Evolutionary conservation across 2,888 invertebrate species (phyloP).

Genomic region (Parnassius mnemosyne): DNA sequence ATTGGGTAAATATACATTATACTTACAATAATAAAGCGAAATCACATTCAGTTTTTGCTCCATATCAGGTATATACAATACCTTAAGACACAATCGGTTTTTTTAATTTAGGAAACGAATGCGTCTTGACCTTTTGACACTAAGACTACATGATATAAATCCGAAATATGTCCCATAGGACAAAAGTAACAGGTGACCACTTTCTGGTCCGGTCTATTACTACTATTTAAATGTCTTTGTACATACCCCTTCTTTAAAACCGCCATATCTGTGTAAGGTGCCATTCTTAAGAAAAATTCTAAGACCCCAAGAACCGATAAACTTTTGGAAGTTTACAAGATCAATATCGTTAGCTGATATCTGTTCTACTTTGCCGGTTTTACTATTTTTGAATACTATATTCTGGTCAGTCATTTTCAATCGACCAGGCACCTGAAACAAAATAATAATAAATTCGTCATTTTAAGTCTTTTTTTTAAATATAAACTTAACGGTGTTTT

Average conservation of each 20-base stretch:
- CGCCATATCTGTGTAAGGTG: constrained; percentile 93
- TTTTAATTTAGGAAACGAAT: too few relatives aligned
- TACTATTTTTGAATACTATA: constrained; percentile 95
- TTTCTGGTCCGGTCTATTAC: too few relatives aligned
- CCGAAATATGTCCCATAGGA: too few relatives aligned
- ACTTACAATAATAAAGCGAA: too few relatives aligned
- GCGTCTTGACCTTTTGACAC: too few relatives aligned
- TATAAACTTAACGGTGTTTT: constrained; percentile 17
- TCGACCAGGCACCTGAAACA: constrained; percentile 90
- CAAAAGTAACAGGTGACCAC: too few relatives aligned
- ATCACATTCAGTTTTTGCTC: too few relatives aligned
- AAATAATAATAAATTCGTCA: neutral
- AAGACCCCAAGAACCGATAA: constrained; percentile 94
- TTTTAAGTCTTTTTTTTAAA: constrained; percentile 11
- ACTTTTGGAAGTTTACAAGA: constrained; percentile 93
- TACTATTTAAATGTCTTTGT: too few relatives aligned
- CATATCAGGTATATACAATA: too few relatives aligned
- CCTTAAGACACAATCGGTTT: too few relatives aligned
- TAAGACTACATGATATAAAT: too few relatives aligned
- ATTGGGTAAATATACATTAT: too few relatives aligned
- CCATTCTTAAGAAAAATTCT: constrained; percentile 95
- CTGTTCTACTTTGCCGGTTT: constrained; percentile 98
- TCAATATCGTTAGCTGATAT: constrained; percentile 92
- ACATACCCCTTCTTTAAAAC: constrained; percentile 93
- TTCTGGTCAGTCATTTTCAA: constrained; percentile 95